These are phyloP conservation scores for Bombycilla garrulus DNA, from an alignment of 2,113 vertebrate genomes.

Conservation along the genomic window DNA sequence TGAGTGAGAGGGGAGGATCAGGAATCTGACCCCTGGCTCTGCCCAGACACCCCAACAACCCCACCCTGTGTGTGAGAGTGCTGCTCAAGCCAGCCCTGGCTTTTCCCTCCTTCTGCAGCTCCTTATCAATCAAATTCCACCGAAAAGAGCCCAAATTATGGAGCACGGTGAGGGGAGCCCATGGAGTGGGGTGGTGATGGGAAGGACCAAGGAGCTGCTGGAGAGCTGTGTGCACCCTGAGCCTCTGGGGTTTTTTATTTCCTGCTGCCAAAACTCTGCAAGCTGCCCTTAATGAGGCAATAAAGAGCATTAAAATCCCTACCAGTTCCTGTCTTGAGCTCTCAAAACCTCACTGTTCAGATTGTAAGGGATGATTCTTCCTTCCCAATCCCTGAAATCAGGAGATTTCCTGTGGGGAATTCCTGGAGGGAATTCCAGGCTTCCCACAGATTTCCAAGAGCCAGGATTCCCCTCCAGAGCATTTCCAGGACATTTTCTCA, in stretches of 20 bases:
- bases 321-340: background rate
- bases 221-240: background rate
- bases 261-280: background rate
- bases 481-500: background rate
- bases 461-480: background rate
- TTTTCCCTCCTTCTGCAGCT: background rate
- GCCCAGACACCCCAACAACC: background rate
- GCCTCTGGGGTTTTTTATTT: background rate
- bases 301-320: background rate
- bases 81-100: background rate
- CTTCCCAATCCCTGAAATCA: background rate
- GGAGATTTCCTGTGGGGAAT: background rate
- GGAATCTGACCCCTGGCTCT: background rate
- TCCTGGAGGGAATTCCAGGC: background rate
- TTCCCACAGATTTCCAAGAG: background rate
- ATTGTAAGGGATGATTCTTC: background rate
- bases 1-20: background rate
- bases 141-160: background rate
- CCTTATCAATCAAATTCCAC: background rate
- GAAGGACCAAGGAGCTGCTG: background rate
- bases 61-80: background rate
- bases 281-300: background rate
- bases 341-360: background rate
- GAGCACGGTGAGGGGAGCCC: fast-evolving
- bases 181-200: background rate